Evolutionary conservation across 2,113 vertebrate genomes (phyloP).

Genomic region (Trematomus loennbergii): DNA sequence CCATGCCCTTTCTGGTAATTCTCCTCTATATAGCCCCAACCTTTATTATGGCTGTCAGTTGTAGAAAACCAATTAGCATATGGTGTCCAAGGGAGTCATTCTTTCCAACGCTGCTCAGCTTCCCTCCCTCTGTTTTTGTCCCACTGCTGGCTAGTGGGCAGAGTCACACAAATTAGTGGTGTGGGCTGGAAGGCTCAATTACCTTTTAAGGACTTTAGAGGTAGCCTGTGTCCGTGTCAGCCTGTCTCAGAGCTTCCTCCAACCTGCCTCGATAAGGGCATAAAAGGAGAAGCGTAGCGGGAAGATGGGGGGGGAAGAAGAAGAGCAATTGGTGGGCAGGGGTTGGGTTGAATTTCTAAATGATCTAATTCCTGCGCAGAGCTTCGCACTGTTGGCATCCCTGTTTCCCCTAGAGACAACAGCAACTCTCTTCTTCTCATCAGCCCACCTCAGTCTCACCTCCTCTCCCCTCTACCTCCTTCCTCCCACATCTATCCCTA

Average conservation of each 20-base stretch:
- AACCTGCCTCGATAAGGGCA: slow-evolving; percentile 65
- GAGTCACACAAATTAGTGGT: slow-evolving; percentile 81
- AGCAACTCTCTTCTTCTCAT: slow-evolving; percentile 67
- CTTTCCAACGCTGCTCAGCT: slow-evolving; percentile 53
- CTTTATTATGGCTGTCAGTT: slow-evolving; percentile 78
- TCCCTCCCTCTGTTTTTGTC: slow-evolving; percentile 76
- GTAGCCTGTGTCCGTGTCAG: slow-evolving; percentile 71
- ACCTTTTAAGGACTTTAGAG: slow-evolving; percentile 83
- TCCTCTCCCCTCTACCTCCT: slow-evolving; percentile 22
- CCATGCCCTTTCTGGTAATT: slow-evolving; percentile 71
- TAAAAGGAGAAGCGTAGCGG: slow-evolving; percentile 32
- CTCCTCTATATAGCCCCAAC: slow-evolving; percentile 68
- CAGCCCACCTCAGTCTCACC: slow-evolving; percentile 64
- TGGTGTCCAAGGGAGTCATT: slow-evolving; percentile 78
- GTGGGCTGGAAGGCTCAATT: slow-evolving; percentile 84
- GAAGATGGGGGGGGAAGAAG: slow-evolving; percentile 12
- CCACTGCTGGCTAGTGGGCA: slow-evolving; percentile 75
- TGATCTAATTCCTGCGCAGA: slow-evolving; percentile 73
- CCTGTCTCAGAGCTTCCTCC: slow-evolving; percentile 68
- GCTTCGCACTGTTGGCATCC: slow-evolving; percentile 58
- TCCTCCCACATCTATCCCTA: slow-evolving; percentile 47
- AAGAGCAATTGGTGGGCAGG: slow-evolving; percentile 53
- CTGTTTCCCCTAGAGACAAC: slow-evolving; percentile 65
- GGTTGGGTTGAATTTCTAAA: slow-evolving; percentile 74
- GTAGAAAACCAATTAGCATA: slow-evolving; percentile 83